A percentile compares a stretch with the other conserved stretches of the same genome.
These are phyloP conservation scores for Crotalus horridus DNA, from an alignment of 2,113 vertebrate species.

Conservation along the genomic window DNA sequence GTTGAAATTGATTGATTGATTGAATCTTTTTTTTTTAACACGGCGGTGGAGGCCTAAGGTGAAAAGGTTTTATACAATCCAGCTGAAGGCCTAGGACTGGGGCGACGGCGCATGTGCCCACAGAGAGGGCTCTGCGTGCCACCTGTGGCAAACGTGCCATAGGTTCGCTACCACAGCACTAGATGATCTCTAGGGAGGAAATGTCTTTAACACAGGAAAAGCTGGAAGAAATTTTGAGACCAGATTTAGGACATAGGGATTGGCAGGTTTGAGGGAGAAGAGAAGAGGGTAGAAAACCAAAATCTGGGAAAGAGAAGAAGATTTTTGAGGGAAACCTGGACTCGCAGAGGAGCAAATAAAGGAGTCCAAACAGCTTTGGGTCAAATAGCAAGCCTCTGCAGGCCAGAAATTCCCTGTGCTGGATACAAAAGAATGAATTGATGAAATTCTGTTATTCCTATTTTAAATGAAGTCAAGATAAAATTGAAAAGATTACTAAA, in stretches of 20 bases:
- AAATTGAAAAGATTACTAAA: not conserved
- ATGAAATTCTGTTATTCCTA: not conserved
- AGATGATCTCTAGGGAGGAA: not conserved
- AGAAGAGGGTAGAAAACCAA: not conserved
- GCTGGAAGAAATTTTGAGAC: not conserved
- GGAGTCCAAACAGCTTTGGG: not conserved
- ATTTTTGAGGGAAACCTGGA: not conserved
- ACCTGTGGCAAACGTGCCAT: too few relatives aligned
- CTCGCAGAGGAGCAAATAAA: not conserved
- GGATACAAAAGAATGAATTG: not conserved
- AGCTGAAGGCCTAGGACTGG: too few relatives aligned
- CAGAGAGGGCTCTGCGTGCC: too few relatives aligned
- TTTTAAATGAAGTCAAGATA: not conserved
- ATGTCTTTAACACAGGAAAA: not conserved
- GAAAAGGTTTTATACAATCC: too few relatives aligned
- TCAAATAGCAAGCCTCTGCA: not conserved
- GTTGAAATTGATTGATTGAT: too few relatives aligned
- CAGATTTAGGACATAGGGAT: not conserved
- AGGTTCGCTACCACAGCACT: not conserved
- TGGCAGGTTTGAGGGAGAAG: not conserved
- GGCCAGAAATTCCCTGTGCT: not conserved
- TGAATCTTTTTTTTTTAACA: too few relatives aligned
- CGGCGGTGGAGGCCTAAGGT: too few relatives aligned
- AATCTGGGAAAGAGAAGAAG: not conserved
- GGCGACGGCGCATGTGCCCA: too few relatives aligned